A percentile compares a stretch with the other conserved stretches of the same genome.
phyloP scores from a whole-genome alignment of 1,140 invertebrate genomes.

The Drosophila lini region DNA sequence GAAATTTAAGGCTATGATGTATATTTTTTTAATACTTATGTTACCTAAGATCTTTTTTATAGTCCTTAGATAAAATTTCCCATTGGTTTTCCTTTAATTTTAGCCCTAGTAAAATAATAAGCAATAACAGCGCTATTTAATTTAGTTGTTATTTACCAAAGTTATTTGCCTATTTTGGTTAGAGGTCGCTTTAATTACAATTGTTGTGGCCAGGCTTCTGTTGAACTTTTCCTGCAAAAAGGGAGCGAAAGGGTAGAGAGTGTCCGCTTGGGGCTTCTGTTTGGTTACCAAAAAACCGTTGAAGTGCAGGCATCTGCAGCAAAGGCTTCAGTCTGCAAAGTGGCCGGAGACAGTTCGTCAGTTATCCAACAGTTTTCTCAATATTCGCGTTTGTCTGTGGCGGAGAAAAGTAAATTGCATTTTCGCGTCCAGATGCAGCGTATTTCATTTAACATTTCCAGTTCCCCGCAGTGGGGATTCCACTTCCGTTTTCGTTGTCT shows the following conservation, averaged over 20 bases:
- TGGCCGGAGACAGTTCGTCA: conserved; percentile 21
- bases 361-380: conserved; percentile 21
- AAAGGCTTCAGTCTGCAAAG: conserved; percentile 17
- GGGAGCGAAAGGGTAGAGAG: not conserved
- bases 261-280: conserved; percentile 32
- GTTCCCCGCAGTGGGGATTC: conserved; percentile 15
- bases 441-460: conserved; percentile 58
- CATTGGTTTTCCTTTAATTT: not conserved
- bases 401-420: conserved; percentile 69
- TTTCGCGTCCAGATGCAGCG: conserved; percentile 66
- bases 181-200: conserved; percentile 74
- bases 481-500: conserved; percentile 3
- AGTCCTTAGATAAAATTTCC: not conserved
- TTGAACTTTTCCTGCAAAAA: conserved; percentile 34
- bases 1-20: too few species aligned
- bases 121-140: not conserved
- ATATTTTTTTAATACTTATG: too few species aligned
- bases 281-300: conserved; percentile 25
- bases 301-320: conserved; percentile 23
- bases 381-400: conserved; percentile 30
- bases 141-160: conserved; percentile 21
- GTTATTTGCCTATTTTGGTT: conserved; percentile 67
- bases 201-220: conserved; percentile 62
- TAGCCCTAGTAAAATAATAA: not conserved
- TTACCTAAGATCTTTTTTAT: not conserved